Base-by-base conservation (phyloP, 2,888 invertebrate species). In the Caenorhabditis sinica region DNA sequence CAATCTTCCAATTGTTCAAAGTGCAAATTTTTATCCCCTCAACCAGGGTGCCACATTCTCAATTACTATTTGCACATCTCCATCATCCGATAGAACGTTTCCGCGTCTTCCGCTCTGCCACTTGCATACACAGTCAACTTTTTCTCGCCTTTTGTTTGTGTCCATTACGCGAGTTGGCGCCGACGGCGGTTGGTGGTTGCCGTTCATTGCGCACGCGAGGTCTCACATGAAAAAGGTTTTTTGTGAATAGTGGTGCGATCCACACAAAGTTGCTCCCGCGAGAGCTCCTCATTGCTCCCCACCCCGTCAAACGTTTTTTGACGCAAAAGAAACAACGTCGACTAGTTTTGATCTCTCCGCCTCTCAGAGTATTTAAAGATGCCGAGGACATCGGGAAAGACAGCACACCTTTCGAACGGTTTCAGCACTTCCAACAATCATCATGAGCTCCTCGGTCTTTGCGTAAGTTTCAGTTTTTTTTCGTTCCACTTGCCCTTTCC, bases 401-500 rank as follows among this genome's bases (percentile, higher is more conserved):
- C 75, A 75, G 75, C 60, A 60, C 58, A 68, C 69, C 60, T 60
- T 61, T 58, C 68, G 49, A 68, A 76, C 76, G 68, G 76, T 68
- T 68, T 49, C 60, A 76, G 66, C 75, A 45, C 49, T 49, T 36
- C 13, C 45, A 51, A 23, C 9, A 43, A 71, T 33, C 71, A 79
- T 51, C 60, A 81, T 81, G 80, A 81, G 60, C 80, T 73, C 80
- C 25, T 80, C 80, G 40, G 80, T 73, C 60, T 81, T 81, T 40
- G 80, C 73, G 80, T 81, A 28, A 81, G 80, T 79, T 79, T 23
- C 33, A 23, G 17, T 28, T 51, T 49, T 40, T 0, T 43, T 51
- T 28, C 33, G n/a, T 60, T n/a, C 20, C 6, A 20, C 9, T 17
- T 49, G 49, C 40, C 58, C 25, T 23, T 20, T 15, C 28, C 28